These are phyloP conservation scores for Falco berigora DNA, from an alignment of 2,797 vertebrate genomes.

Conservation along the genomic window DNA sequence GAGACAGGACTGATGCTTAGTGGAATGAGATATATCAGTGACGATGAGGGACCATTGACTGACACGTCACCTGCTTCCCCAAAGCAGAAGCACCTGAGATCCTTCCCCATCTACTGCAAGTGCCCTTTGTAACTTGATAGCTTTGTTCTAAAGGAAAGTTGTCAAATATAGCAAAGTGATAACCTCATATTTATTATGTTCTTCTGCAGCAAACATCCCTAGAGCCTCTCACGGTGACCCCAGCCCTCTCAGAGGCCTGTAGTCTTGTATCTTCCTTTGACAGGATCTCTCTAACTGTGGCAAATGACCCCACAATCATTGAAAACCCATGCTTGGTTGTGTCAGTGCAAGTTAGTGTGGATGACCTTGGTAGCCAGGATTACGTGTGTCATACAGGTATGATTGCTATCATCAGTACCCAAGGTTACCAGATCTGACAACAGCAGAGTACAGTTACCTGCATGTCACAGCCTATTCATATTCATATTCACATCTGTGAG, in stretches of 20 bases:
- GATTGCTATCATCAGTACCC: background rate
- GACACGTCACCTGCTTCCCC: background rate
- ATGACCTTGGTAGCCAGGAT: background rate
- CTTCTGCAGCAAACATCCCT: background rate
- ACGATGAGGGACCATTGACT: background rate
- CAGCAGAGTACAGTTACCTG: constrained; percentile 26
- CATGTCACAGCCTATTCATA: background rate
- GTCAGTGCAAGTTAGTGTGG: background rate
- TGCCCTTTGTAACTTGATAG: background rate
- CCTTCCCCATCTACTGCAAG: background rate
- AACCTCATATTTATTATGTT: background rate
- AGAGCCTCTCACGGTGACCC: background rate
- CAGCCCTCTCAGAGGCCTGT: background rate
- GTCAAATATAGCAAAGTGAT: background rate
- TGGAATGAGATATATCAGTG: background rate
- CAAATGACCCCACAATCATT: background rate
- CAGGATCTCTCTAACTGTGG: background rate
- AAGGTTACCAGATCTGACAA: constrained; percentile 25
- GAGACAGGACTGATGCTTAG: background rate
- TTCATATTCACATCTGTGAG: constrained; percentile 19
- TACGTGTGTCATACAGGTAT: background rate
- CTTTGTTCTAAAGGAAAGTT: background rate
- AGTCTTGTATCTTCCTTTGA: background rate
- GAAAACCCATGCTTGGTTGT: background rate
- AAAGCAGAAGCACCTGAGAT: constrained; percentile 17